Percentiles rank a stretch among this genome's conserved stretches.
Conservation (phyloP, 2,797 vertebrate species). For the Champsocephalus esox region DNA sequence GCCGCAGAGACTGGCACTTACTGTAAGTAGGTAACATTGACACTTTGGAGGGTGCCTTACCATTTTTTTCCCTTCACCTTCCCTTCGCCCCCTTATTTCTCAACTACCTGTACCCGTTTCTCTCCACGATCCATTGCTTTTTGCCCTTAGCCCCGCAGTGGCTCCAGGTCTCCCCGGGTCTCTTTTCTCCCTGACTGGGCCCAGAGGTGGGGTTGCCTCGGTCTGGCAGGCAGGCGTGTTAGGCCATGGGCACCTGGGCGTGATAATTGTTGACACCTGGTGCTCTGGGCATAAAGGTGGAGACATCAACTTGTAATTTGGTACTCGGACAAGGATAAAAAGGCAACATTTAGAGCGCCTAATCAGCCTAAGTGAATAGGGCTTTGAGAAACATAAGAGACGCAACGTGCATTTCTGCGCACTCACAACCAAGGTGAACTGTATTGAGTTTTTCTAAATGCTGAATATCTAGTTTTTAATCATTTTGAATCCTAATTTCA, state of each 20-base stretch:
- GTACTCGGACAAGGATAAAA: constrained; percentile 28
- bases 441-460: constrained; percentile 35
- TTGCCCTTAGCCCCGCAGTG: background rate
- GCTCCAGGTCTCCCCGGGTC: constrained; percentile 4
- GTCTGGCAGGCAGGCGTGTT: constrained; percentile 12
- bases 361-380: constrained; percentile 47
- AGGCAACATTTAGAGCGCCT: constrained; percentile 42
- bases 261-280: constrained; percentile 45
- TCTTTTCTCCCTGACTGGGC: constrained; percentile 24
- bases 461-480: constrained; percentile 39
- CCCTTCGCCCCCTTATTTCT: constrained; percentile 19
- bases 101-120: constrained; percentile 9
- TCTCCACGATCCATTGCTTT: constrained; percentile 6
- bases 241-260: constrained; percentile 32
- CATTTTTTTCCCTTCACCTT: constrained; percentile 7
- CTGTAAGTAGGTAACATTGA: constrained; percentile 32
- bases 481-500: constrained; percentile 23
- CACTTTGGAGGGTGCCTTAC: constrained; percentile 37
- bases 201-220: constrained; percentile 20
- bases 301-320: constrained; percentile 41
- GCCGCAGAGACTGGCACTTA: constrained; percentile 50
- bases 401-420: background rate
- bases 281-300: constrained; percentile 35
- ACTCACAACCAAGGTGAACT: constrained; percentile 18
- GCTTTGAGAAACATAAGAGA: background rate